A percentile compares a stretch with the other conserved stretches of the same genome.
These are phyloP conservation scores for Ophthalmolycus amberensis DNA, from an alignment of 2,113 vertebrate species.

Conservation along the genomic window DNA sequence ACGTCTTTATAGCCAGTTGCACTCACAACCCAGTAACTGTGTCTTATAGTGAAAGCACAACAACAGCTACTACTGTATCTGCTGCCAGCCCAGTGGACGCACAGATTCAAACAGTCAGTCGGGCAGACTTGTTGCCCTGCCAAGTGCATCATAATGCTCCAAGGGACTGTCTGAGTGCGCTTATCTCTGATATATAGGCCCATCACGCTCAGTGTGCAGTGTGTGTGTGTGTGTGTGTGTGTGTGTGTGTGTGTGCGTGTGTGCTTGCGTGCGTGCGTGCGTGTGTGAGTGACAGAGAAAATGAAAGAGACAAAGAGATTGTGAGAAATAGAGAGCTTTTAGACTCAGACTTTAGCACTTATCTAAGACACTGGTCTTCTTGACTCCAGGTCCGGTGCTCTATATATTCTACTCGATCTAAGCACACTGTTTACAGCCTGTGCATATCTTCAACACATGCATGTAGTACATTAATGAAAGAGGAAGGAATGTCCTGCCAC, in stretches of 20 bases:
- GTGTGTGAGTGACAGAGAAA: neutral
- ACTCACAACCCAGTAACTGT: constrained; percentile 15
- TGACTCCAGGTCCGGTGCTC: constrained; percentile 38
- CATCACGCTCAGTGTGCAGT: constrained; percentile 19
- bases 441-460: constrained; percentile 31
- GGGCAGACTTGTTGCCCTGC: constrained; percentile 50
- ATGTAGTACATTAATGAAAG: constrained; percentile 19
- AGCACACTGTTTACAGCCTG: constrained; percentile 43
- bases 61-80: constrained; percentile 34
- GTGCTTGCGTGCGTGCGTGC: neutral
- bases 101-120: constrained; percentile 26
- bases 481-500: constrained; percentile 23
- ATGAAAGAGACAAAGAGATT: constrained; percentile 3
- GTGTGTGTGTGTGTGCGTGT: neutral
- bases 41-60: constrained; percentile 46
- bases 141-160: constrained; percentile 52
- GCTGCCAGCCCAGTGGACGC: constrained; percentile 31
- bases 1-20: constrained; percentile 6
- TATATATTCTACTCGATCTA: constrained; percentile 10
- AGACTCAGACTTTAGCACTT: constrained; percentile 40
- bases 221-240: neutral
- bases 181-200: constrained; percentile 49
- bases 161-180: constrained; percentile 52
- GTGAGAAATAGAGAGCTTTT: constrained; percentile 42
- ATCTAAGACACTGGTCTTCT: constrained; percentile 27